Base-by-base conservation (phyloP, 2,888 invertebrate species). In the Ornithoptera priamus region DNA sequence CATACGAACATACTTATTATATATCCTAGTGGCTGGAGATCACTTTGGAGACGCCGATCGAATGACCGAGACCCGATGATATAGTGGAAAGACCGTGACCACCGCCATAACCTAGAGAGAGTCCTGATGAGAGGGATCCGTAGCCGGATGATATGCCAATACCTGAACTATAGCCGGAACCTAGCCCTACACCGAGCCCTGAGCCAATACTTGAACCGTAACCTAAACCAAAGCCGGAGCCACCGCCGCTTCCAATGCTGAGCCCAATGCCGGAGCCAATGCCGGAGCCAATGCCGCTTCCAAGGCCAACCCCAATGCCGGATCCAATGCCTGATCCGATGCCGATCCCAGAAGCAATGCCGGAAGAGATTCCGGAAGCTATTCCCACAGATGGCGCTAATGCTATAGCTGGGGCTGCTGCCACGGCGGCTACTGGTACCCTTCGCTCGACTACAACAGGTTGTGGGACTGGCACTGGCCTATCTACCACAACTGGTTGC, bases 401-500 rank as follows among this genome's bases (percentile, higher is more conserved):
- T 8, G 76, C 72, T 8, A 72, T 73, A 73, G 71, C 57, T 76
- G 81, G 77, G 1, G 83, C 81, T 77, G 83, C 56, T 56, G 56
- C 73, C 10, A 73, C 74, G 72, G 71, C 53, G 76, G 81, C 77
- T 1, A 84, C 82, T 78, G 84, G 76, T 75, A 80, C 90, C 59
- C 75, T 83, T 72, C 78, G 84, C 68, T 83, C 86, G 12, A 85
- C 85, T 2, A 83, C 83, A 0, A 89, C 85, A 7, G 87, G 87
- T n/a, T 88, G 88, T 0, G 88, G 85, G 0, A 91, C 88, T 0
- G 90, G 82, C 12, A 91, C 90, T 0, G 79, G 80, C 62, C 81
- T 76, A 59, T 82, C 79, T 1, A 83, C 80, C 1, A 81, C 78
- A 0, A 84, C 82, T 2, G 85, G 84, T 60, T 84, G 82, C 0